phyloP scores from a whole-genome alignment of 2,888 invertebrate genomes.

The Diaperis boleti region DNA sequence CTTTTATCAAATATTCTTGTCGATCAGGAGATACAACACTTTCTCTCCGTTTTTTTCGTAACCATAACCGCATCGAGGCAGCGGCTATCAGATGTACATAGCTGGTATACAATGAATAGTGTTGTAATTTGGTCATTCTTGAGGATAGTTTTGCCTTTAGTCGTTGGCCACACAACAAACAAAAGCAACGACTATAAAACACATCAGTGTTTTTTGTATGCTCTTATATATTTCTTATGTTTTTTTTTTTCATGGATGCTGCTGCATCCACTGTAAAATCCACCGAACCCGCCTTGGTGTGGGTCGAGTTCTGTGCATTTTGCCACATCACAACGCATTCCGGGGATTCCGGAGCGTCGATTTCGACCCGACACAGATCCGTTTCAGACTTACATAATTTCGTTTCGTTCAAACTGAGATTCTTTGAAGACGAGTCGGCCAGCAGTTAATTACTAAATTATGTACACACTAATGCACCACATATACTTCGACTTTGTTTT shows the following conservation, averaged over 20 bases:
- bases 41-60: background rate
- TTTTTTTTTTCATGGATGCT: no score
- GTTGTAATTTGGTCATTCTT: background rate
- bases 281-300: background rate
- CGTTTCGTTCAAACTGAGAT: background rate
- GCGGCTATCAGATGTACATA: background rate
- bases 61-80: background rate
- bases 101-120: background rate
- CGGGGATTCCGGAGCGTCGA: conserved; percentile 30
- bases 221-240: no score
- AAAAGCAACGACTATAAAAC: no score
- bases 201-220: no score
- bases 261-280: background rate
- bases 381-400: background rate
- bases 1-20: background rate
- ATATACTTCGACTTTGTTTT: no score
- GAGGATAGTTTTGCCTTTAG: background rate
- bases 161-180: no score
- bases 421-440: background rate
- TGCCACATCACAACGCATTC: conserved; percentile 35
- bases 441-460: background rate
- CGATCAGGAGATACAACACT: background rate
- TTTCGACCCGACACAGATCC: background rate
- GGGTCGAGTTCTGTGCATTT: conserved; percentile 4
- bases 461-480: no score